Evolutionary conservation across 1,140 invertebrate species (phyloP), one percentile per base, ranked within the genome.

Genomic region (Ceratitis capitata): DNA sequence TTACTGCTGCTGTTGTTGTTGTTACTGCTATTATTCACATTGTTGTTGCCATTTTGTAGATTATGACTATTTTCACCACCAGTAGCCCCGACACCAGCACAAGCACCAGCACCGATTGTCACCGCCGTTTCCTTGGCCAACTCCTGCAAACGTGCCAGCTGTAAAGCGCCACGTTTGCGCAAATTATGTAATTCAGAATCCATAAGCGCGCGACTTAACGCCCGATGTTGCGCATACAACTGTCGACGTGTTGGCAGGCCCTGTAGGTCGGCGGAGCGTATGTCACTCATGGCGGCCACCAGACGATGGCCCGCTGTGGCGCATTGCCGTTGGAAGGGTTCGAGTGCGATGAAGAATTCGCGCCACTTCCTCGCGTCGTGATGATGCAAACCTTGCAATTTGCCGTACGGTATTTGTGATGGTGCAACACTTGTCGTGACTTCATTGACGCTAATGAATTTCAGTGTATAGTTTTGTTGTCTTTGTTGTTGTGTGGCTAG

Each of bases 331-430:
- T 93, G 88, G 86, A 94, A 93, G 49, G 93, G 92, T 90, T 94
- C 94, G 49, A 92, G 87, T 88, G 93, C 93, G 92, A 93, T 93
- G 90, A 94, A 95, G 89, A 95, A 95, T 87, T 94, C 93, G 82
- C 94, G 93, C 94, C 94, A 95, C 88, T 93, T 93, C 69, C 92
- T 86, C 86, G 94, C 94, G 87, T 95, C 93, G 91, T 94, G 93
- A 85, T 92, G 91, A 86, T 91, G 90, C 53, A 90, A 90, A 86
- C 93, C 93, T 92, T 92, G 89, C 92, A 93, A 89, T 90, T 89
- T 92, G 26, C 88, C 87, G 84, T 91, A 84, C 93, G 94, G 90
- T 84, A 90, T 87, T 84, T 91, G 89, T 49, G 85, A 49, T 89
- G 89, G 88, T 87, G 90, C 89, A 89, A 91, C 90, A 90, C 89